Evolutionary conservation across 2,113 vertebrate species (phyloP), one percentile per base, ranked within the genome.

Genomic region (Coregonus clupeaformis): DNA sequence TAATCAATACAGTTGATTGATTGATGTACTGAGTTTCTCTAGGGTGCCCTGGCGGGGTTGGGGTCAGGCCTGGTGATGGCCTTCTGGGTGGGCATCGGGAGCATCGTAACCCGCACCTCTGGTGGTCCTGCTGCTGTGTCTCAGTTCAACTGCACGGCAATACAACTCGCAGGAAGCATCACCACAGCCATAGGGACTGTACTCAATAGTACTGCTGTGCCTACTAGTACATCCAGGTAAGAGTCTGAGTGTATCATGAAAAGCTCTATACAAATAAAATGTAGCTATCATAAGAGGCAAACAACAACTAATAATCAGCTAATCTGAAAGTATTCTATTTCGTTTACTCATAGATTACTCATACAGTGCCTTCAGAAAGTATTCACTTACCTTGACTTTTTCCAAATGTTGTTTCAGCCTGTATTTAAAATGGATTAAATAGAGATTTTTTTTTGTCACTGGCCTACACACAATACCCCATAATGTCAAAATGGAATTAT

Each of bases 1-100:
- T 4, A 29, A 27, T 27, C 7, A 64, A 64, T 13, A 64, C 24
- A 27, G 29, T 27, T 64, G 24, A 24, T 60, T 36, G 36, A 60
- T 24, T 12, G 25, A 42, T 4, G 18, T 42, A 30, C n/a, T 71
- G 14, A 62, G 1, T 30, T 55, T 11, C 36, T 52, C 16, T 85
- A 99, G 97, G 97, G 97, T 6, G 97, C 97, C 0, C 0, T 95
- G 0, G 79, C 84, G 4, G 97, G 97, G 49, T 88, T 97, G 55
- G 78, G 90, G 49, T 86, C 91, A 0, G 96, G 96, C 5, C 93
- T 99, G 45, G 27, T 80, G 81, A 87, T 96, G 93, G 92, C 96
- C 2, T 96, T 97, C 83, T 98, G 97, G 97, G 78, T 98, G 0
- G 94, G 96, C 83, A 93, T 98, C 0, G 96, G 97, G 18, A 94